phyloP scores from a whole-genome alignment of 1,140 invertebrate genomes.

The Bombus pyrosoma region DNA sequence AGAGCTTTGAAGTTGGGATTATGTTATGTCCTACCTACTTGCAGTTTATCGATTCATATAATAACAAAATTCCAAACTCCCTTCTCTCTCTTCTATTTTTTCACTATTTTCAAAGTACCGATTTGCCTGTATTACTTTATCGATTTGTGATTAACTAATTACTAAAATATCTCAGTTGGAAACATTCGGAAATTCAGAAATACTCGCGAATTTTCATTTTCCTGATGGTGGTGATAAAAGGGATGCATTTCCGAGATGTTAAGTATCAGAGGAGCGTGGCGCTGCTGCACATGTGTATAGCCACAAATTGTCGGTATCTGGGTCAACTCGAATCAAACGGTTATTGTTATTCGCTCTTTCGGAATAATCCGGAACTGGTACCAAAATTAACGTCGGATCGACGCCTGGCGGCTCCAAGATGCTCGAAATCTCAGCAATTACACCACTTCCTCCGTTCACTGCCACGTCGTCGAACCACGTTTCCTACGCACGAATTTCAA shows the following conservation, averaged over 20 bases:
- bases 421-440: constrained; percentile 15
- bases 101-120: not conserved
- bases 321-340: constrained; percentile 68
- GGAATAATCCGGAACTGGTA: constrained; percentile 65
- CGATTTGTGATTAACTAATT: not conserved
- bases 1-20: not conserved
- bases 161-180: not conserved
- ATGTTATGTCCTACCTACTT: not conserved
- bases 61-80: not conserved
- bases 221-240: constrained; percentile 42
- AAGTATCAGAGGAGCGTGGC: not conserved
- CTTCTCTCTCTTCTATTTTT: too few species aligned
- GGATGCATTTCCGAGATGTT: not conserved
- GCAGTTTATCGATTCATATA: not conserved
- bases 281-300: constrained; percentile 1
- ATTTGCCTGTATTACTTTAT: not conserved
- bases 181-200: not conserved
- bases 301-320: constrained; percentile 46
- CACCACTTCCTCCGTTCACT: constrained; percentile 6
- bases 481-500: constrained; percentile 46
- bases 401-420: constrained; percentile 6
- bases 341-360: constrained; percentile 75
- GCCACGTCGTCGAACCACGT: constrained; percentile 2
- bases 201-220: constrained; percentile 22
- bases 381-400: constrained; percentile 62